Base-by-base conservation (phyloP, 2,888 invertebrate genomes). In the Shargacucullia verbasci region DNA sequence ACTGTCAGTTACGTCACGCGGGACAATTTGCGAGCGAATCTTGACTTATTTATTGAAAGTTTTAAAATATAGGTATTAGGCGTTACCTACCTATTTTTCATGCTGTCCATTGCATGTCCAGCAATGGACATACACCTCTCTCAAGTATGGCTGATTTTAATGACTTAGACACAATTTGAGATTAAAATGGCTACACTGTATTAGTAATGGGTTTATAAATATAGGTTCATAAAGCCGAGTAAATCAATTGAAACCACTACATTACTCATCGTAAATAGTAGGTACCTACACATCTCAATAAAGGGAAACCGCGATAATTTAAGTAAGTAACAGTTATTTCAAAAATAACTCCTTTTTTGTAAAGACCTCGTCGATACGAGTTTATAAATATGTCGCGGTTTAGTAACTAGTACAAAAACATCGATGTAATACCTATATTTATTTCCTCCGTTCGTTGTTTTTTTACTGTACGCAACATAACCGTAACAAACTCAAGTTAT, bases 321-420 rank as follows among this genome's bases (percentile, higher is more conserved):
- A 15, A 40, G 15, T 12, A 12, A 35, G 11, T 20, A 9, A 47
- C 38, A 25, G n/a, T n/a, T n/a, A n/a, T 35, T 53, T 56, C 27
- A 11, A 14, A 33, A 48, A 40, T 38, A 13, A 34, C 48, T 25
- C 29, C 45, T 37, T 35, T 69, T 46, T 29, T n/a, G 48, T 40
- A 10, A 29, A 37, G 43, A 44, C 33, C 31, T 43, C 49, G 56
- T 56, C 46, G 9, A 27, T 37, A n/a, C n/a, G n/a, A 35, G 31
- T 14, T 33, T 46, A 59, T 63, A 27, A 53, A 67, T 50, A 34
- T 4, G 14, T 45, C 50, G 50, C 14, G 49, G 68, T 44, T 37
- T n/a, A 1, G 14, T 12, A 39, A 25, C 5, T 11, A 33, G 20
- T 44, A 59, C 37, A 45, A 34, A 35, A n/a, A n/a, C n/a, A n/a